Percentiles rank a stretch among this genome's conserved stretches.
Evolutionary conservation across 2,113 vertebrate genomes (phyloP).

Genomic region (Sinocyclocheilus anophthalmus): DNA sequence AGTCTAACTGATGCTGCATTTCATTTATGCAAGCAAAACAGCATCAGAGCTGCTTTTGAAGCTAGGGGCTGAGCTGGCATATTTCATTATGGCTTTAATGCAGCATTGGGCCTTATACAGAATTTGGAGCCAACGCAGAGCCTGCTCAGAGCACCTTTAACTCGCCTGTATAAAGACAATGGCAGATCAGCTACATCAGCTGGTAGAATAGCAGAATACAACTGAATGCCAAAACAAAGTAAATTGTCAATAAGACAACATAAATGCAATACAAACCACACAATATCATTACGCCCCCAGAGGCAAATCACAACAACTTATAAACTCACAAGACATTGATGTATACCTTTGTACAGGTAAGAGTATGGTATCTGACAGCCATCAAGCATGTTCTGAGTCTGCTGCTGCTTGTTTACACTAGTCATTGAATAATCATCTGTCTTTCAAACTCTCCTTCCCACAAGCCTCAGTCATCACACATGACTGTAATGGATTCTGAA

Average conservation of each 20-base stretch:
- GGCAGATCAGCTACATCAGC: conserved; percentile 3
- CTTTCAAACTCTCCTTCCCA: not conserved
- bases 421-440: conserved; percentile 40
- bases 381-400: conserved; percentile 22
- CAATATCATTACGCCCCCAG: not conserved
- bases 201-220: not conserved
- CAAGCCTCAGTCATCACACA: conserved; percentile 41
- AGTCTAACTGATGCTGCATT: too few species aligned
- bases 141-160: too few species aligned
- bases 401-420: conserved; percentile 21
- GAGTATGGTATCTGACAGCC: conserved; percentile 21
- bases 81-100: too few species aligned
- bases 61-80: too few species aligned
- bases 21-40: too few species aligned
- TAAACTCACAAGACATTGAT: conserved; percentile 21
- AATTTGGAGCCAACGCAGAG: too few species aligned
- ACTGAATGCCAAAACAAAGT: not conserved
- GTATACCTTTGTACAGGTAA: conserved; percentile 15
- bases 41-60: too few species aligned
- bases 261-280: not conserved
- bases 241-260: conserved; percentile 10
- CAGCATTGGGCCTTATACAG: too few species aligned
- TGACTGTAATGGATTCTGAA: conserved; percentile 57
- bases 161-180: too few species aligned
- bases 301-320: conserved; percentile 13